phyloP scores from a whole-genome alignment of 2,113 vertebrate species.

The Bucco capensis region DNA sequence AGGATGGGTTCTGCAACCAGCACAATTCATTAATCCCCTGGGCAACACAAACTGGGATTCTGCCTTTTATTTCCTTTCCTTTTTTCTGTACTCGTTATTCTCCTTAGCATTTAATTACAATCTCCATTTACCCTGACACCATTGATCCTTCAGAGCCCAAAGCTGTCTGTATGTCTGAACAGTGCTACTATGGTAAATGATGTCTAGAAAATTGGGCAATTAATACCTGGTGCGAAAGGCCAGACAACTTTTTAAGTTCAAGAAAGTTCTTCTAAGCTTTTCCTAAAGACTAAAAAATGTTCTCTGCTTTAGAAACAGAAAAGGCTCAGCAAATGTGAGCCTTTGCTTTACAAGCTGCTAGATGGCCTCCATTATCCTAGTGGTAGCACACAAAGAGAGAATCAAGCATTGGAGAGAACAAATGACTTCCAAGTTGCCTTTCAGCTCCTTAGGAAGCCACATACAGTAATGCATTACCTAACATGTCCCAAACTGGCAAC shows the following conservation, averaged over 20 bases:
- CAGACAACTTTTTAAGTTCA: neutral
- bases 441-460: neutral
- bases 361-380: neutral
- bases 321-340: neutral
- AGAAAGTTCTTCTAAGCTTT: neutral
- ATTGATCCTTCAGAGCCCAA: neutral
- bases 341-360: neutral
- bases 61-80: neutral
- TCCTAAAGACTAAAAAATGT: neutral
- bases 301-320: neutral
- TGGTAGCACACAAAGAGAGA: neutral
- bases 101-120: neutral
- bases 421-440: neutral
- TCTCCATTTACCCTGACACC: neutral
- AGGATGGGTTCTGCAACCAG: constrained; percentile 23
- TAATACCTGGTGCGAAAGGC: neutral
- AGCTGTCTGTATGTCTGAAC: neutral
- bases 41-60: constrained; percentile 15
- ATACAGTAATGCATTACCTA: neutral
- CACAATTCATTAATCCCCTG: constrained; percentile 41
- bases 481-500: neutral
- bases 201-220: neutral
- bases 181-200: neutral
- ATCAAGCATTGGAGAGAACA: neutral
- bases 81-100: neutral